Evolutionary conservation across 2,113 vertebrate genomes (phyloP), one percentile per base, ranked within the genome.

Genomic region (Platycercus adscitus): DNA sequence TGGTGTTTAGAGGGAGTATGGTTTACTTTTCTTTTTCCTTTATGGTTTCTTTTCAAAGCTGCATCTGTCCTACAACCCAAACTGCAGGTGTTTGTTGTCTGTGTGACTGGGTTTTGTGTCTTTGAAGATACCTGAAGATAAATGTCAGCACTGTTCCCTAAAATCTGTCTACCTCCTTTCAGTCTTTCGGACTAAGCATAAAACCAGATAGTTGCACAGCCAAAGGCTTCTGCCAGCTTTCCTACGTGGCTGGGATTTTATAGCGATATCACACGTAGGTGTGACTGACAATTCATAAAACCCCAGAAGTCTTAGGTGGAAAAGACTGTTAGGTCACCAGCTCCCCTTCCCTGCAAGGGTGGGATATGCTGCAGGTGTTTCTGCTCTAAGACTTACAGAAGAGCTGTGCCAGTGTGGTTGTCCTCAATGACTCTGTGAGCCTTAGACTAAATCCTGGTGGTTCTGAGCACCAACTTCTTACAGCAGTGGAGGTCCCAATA

Each of bases 251-350:
- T 72, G 88, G 72, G 77, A 8, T 95, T 95, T 97, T 81, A 93
- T 7, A 37, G 71, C 1, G 0, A 13, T 44, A 47, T 88, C 95
- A 53, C 23, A 41, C 69, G 31, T 5, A 79, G 82, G 92, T 93
- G 92, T 86, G 92, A 85, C 35, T 93, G 85, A 46, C 72, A 84
- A 46, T 63, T 10, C 86, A 61, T 93, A 81, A 93, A 93, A 44
- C 11, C 76, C 65, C 39, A 47, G 29, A 11, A 93, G 60, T 53
- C 10, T 61, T 81, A 76, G 88, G 31, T 93, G 95, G 83, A 25
- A 90, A 81, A 81, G 90, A 8, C 79, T 71, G 3, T 84, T 17
- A 64, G 92, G 83, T 81, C 95, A 97, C 83, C 61, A 55, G 35
- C 25, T 81, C 88, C 61, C 13, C 56, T 88, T 79, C 69, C 79